Evolutionary conservation across 2,797 vertebrate genomes (phyloP).

Genomic region (Siniperca scherzeri): DNA sequence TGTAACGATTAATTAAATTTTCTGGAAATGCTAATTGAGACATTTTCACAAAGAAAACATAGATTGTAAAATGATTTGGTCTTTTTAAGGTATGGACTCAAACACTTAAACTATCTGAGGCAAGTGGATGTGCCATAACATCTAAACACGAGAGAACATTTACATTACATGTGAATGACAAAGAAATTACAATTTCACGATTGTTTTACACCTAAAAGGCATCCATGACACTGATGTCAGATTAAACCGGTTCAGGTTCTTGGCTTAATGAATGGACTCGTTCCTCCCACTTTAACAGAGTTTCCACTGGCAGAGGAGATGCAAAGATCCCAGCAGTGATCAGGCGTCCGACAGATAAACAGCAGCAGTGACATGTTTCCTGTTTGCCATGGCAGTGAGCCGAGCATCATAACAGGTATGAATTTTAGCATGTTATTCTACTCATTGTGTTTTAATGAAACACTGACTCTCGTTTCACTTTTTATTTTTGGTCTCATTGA

Average conservation of each 20-base stretch:
- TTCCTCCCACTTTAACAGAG: neutral
- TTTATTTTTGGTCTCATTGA: neutral
- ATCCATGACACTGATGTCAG: neutral
- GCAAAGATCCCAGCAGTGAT: conserved; percentile 10
- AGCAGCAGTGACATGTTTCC: neutral
- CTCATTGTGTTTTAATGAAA: neutral
- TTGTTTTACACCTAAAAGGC: neutral
- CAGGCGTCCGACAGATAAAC: conserved; percentile 10
- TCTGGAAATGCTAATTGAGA: too few relatives aligned
- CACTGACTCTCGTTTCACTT: neutral
- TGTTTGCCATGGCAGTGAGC: neutral
- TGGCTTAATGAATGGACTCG: neutral
- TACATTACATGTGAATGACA: neutral
- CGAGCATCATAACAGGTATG: neutral
- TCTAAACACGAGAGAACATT: too few relatives aligned
- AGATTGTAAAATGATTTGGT: too few relatives aligned
- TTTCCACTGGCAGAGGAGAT: conserved; percentile 19
- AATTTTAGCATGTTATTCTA: neutral
- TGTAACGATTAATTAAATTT: too few relatives aligned
- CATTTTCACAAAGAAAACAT: too few relatives aligned
- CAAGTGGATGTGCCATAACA: too few relatives aligned
- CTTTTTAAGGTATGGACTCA: too few relatives aligned
- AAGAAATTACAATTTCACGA: neutral
- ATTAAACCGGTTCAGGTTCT: neutral
- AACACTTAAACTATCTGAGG: too few relatives aligned